Conservation (phyloP, 2,888 invertebrate species). For the Vanessa cardui region DNA sequence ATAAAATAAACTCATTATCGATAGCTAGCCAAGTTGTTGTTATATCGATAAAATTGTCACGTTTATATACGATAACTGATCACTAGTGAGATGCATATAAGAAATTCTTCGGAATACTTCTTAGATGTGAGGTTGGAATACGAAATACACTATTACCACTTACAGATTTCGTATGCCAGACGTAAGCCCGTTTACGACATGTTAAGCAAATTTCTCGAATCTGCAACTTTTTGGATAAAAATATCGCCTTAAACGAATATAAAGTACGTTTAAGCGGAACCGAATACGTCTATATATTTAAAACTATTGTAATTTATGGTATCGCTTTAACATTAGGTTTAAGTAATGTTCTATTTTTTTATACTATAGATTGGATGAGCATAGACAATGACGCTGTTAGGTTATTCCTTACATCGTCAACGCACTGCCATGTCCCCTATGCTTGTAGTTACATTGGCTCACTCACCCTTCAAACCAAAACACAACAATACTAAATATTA, state of each 20-base stretch:
- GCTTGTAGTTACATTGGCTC: too few species aligned
- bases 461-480: too few species aligned
- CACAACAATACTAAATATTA: too few species aligned
- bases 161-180: slow-evolving; percentile 40
- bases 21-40: not conserved
- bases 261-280: not conserved
- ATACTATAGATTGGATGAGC: too few species aligned
- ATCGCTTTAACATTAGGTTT: too few species aligned
- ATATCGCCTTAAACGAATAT: slow-evolving; percentile 3
- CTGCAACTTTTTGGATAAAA: slow-evolving; percentile 15
- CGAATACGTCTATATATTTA: not conserved
- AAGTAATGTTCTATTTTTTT: too few species aligned
- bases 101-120: slow-evolving; percentile 8
- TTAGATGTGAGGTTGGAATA: slow-evolving; percentile 39
- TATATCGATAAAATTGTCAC: not conserved
- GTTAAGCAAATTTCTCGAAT: slow-evolving; percentile 38
- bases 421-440: too few species aligned
- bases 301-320: too few species aligned
- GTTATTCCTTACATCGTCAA: too few species aligned
- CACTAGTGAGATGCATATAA: slow-evolving; percentile 11
- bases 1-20: too few species aligned
- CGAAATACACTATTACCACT: slow-evolving; percentile 41
- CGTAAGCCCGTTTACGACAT: slow-evolving; percentile 38
- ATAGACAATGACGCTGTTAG: too few species aligned
- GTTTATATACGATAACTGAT: not conserved